phyloP scores from a whole-genome alignment of 2,797 vertebrate species.

The Danio kyathit region DNA sequence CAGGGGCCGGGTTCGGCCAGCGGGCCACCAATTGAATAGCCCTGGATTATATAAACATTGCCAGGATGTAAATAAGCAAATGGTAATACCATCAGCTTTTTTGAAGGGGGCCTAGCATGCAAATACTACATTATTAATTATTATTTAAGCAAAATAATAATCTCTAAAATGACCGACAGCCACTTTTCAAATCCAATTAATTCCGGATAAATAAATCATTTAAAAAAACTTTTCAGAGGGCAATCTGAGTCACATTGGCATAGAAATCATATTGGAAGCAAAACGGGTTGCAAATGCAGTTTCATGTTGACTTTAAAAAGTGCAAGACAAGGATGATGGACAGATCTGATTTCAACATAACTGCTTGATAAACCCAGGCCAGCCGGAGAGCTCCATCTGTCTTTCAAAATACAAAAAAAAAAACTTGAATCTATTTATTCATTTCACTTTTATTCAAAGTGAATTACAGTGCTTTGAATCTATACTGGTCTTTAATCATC shows the following conservation, averaged over 20 bases:
- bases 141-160: too few species aligned
- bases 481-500: not conserved
- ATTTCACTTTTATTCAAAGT: not conserved
- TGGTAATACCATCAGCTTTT: too few species aligned
- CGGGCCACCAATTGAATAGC: too few species aligned
- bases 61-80: too few species aligned
- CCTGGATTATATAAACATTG: too few species aligned
- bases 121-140: not conserved
- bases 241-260: not conserved
- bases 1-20: too few species aligned
- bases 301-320: constrained; percentile 38
- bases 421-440: not conserved
- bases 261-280: not conserved
- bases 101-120: too few species aligned
- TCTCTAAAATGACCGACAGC: not conserved
- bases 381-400: constrained; percentile 45
- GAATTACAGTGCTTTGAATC: not conserved
- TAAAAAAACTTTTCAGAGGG: too few species aligned
- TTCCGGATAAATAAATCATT: not conserved
- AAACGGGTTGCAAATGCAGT: not conserved
- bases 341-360: constrained; percentile 29
- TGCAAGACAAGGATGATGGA: not conserved
- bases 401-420: constrained; percentile 27
- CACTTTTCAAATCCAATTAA: not conserved
- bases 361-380: constrained; percentile 23